phyloP scores from a whole-genome alignment of 2,797 vertebrate genomes.

The Coluber constrictor region DNA sequence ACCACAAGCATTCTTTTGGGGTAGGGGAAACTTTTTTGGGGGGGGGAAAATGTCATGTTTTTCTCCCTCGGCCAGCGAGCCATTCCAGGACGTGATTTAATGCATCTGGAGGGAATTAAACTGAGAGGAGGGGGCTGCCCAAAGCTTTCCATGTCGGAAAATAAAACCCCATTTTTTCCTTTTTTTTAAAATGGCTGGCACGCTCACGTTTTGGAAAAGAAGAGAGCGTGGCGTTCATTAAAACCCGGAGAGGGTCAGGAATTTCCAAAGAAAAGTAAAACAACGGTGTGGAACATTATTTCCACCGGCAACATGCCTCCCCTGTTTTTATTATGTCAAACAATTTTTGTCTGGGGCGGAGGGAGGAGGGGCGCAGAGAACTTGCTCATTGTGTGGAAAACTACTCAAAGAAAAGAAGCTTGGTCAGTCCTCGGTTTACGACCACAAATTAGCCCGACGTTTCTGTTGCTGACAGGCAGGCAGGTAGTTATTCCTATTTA shows the following conservation, averaged over 20 bases:
- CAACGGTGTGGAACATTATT: background rate
- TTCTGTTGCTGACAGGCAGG: background rate
- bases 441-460: background rate
- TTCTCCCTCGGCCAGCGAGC: background rate
- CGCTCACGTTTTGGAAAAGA: background rate
- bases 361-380: background rate
- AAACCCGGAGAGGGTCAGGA: background rate
- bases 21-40: background rate
- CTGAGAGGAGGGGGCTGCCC: background rate
- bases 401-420: background rate
- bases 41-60: background rate
- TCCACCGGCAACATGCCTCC: background rate
- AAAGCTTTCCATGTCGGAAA: background rate
- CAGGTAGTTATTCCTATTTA: no score
- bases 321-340: background rate
- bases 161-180: background rate
- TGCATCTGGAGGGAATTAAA: background rate
- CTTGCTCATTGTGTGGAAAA: background rate
- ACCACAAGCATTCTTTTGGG: background rate
- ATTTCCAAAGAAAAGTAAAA: background rate
- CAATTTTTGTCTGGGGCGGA: background rate
- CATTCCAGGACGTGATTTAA: background rate
- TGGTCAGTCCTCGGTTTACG: background rate
- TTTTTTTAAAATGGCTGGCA: background rate
- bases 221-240: background rate